Conservation (phyloP, 2,888 invertebrate genomes). For the Tanypteryx hageni region DNA sequence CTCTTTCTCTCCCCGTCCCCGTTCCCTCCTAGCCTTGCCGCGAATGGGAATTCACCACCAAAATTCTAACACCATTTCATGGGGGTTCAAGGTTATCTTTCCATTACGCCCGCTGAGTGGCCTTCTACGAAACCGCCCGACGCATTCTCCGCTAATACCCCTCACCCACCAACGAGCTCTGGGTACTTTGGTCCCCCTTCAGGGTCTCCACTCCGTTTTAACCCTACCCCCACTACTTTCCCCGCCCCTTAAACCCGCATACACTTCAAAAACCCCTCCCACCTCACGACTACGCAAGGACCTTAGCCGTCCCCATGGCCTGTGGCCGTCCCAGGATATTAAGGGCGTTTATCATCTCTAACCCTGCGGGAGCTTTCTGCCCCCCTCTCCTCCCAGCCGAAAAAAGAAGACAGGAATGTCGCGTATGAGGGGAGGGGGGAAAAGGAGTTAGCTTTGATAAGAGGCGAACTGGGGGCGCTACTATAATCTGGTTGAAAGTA, state of each 20-base stretch:
- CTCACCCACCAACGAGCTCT: too few species aligned
- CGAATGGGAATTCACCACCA: background rate
- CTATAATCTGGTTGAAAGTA: constrained; percentile 27
- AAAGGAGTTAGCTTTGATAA: background rate
- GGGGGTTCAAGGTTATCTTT: constrained; percentile 35
- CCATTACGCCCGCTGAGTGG: constrained; percentile 29
- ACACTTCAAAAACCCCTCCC: background rate
- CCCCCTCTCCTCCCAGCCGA: background rate
- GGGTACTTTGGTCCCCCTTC: too few species aligned
- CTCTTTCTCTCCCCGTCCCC: background rate
- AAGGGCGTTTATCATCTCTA: constrained; percentile 32
- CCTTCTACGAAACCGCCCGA: constrained; percentile 5
- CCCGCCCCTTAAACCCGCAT: background rate
- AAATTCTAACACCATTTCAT: constrained; percentile 6
- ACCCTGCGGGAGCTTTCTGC: constrained; percentile 6
- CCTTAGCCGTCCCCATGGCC: background rate
- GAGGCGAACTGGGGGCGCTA: background rate
- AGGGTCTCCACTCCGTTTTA: too few species aligned
- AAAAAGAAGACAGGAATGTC: constrained; percentile 16
- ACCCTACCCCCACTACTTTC: too few species aligned
- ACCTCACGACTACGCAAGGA: constrained; percentile 6
- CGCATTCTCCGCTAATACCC: constrained; percentile 18
- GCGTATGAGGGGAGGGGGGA: background rate
- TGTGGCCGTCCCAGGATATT: constrained; percentile 32
- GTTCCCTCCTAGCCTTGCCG: background rate